Evolutionary conservation across 2,888 invertebrate species (phyloP).

Genomic region (Agriotes lineatus): DNA sequence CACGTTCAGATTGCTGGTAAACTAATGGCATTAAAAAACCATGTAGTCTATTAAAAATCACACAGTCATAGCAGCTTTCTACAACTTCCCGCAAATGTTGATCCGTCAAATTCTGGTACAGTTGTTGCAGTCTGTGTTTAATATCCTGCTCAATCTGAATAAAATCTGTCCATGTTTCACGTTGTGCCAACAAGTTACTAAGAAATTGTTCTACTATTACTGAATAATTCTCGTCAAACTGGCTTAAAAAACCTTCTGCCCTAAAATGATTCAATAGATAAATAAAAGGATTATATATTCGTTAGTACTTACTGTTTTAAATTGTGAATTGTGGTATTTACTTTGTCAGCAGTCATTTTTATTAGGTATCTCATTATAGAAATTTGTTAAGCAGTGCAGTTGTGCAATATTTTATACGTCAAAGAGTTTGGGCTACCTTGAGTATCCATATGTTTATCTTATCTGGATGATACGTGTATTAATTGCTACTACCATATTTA

Average conservation of each 20-base stretch:
- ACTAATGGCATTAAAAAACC: slow-evolving; percentile 60
- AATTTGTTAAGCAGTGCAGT: background rate
- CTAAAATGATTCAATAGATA: slow-evolving; percentile 27
- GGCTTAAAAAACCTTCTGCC: slow-evolving; percentile 37
- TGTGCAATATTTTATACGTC: background rate
- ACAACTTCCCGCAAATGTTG: background rate
- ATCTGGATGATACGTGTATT: background rate
- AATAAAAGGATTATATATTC: too few species aligned
- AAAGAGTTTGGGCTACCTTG: background rate
- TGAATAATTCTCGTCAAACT: background rate
- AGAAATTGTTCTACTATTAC: background rate
- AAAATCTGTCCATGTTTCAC: background rate
- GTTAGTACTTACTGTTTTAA: slow-evolving; percentile 12
- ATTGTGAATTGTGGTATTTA: background rate
- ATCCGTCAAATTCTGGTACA: background rate
- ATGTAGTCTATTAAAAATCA: slow-evolving; percentile 57
- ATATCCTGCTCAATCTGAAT: slow-evolving; percentile 6
- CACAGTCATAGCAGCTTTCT: slow-evolving; percentile 12
- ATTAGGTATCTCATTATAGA: too few species aligned
- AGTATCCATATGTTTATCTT: background rate
- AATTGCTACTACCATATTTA: background rate
- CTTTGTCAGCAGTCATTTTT: background rate
- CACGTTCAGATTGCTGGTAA: slow-evolving; percentile 53
- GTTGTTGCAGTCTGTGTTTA: background rate
- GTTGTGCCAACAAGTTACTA: background rate